Evolutionary conservation across 1,140 invertebrate genomes (phyloP).

Genomic region (Drosophila teissieri): DNA sequence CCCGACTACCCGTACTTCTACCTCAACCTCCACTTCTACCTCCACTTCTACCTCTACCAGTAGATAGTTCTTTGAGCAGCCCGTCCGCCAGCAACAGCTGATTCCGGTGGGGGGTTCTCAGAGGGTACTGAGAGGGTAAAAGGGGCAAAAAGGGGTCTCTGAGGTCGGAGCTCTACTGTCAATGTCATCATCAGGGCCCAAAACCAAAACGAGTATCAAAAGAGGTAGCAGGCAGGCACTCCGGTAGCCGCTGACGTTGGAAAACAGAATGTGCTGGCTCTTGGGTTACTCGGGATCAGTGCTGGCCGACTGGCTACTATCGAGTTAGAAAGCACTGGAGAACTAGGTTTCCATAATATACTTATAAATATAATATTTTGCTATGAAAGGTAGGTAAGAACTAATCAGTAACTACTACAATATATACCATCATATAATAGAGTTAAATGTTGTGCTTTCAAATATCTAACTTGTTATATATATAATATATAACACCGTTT

Average conservation of each 20-base stretch:
- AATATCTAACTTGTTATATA: no score
- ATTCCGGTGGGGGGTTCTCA: conserved; percentile 13
- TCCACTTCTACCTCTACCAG: conserved; percentile 1
- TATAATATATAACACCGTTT: neutral
- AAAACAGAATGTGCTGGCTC: conserved; percentile 62
- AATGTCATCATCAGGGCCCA: conserved; percentile 54
- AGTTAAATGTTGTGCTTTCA: no score
- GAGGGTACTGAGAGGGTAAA: neutral
- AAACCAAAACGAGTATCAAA: conserved; percentile 41
- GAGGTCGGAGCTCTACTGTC: conserved; percentile 22
- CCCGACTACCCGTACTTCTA: conserved; percentile 42
- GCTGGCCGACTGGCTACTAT: conserved; percentile 2
- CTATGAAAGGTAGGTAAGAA: no score
- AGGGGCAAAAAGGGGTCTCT: neutral
- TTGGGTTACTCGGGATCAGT: conserved; percentile 47
- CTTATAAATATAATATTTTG: no score
- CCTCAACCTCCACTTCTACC: neutral
- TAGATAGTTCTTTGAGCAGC: conserved; percentile 61
- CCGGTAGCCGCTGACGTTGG: conserved; percentile 65
- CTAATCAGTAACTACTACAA: no score
- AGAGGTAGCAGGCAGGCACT: conserved; percentile 29
- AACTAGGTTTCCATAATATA: no score
- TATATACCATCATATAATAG: no score
- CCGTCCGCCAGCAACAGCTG: conserved; percentile 49
- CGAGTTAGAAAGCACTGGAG: neutral